Conservation (phyloP, 2,888 invertebrate genomes). For the Holacanthella duospinosa region DNA sequence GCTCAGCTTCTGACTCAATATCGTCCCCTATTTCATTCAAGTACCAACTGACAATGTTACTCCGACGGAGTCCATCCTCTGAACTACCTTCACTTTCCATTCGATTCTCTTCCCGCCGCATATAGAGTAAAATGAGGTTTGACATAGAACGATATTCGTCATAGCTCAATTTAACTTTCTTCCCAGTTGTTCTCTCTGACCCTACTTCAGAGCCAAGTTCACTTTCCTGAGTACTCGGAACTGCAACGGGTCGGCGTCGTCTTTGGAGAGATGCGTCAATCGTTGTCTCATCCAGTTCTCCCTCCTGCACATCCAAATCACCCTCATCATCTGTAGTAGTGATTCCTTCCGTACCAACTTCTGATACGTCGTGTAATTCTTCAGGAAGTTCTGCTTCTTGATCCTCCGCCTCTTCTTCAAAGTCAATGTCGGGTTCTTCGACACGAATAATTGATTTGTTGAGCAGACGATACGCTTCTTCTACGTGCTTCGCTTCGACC, state of each 20-base stretch:
- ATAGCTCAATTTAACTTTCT: constrained; percentile 56
- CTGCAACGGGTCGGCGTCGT: neutral
- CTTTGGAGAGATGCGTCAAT: neutral
- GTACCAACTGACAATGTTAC: constrained; percentile 87
- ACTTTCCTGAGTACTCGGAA: constrained; percentile 50
- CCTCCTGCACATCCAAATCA: constrained; percentile 9
- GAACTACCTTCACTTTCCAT: constrained; percentile 39
- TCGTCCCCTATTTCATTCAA: constrained; percentile 72
- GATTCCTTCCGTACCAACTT: too few species aligned
- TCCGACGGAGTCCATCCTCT: constrained; percentile 48
- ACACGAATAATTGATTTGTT: constrained; percentile 96
- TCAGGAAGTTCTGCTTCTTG: neutral
- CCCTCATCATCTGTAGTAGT: too few species aligned
- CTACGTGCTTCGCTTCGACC: constrained; percentile 73
- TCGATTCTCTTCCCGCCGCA: constrained; percentile 67
- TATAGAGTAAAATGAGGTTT: constrained; percentile 78
- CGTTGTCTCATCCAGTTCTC: neutral
- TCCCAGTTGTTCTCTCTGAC: constrained; percentile 13
- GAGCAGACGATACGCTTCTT: constrained; percentile 77
- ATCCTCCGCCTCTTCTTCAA: constrained; percentile 50
- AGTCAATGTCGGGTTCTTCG: constrained; percentile 91
- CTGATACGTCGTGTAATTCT: neutral
- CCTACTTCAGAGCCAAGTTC: constrained; percentile 41
- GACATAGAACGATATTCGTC: constrained; percentile 89
- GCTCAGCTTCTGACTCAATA: constrained; percentile 82